Base-by-base conservation (phyloP, 2,797 vertebrate species). In the Halcyon leucocephala region DNA sequence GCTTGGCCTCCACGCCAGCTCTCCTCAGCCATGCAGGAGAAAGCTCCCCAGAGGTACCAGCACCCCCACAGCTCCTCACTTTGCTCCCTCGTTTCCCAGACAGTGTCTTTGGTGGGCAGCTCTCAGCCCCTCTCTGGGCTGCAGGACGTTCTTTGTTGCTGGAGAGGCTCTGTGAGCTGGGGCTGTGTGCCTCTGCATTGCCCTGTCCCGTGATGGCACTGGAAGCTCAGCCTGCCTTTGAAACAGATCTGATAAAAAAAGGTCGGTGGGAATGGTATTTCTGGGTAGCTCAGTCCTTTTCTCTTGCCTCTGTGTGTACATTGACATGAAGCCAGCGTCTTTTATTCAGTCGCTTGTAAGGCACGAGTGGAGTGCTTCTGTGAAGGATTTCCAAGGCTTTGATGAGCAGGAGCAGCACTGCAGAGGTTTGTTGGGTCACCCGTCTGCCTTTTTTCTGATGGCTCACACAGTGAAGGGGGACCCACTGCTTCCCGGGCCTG, bases 371-470 rank as follows among this genome's bases (percentile, higher is more conserved):
- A 51, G 28, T 86, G 78, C 18, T 33, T 44, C 78, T 92, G 51
- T 94, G 90, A 86, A 90, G 62, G n/a, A 49, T 78, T 85, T 91
- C 82, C 89, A 69, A 54, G 76, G 6, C 69, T 89, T 24, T 79
- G 78, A 61, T 54, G 88, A 69, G 7, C 14, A 24, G 64, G 64
- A 82, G 57, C 49, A 71, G 65, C 60, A 8, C 54, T 66, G 55
- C 89, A 60, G 86, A 89, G 58, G 5, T 61, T 48, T 81, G n/a
- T 2, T 71, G 72, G 49, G 33, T 71, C 41, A 65, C 61, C 29
- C 8, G 11, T 10, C 7, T 87, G 55, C 41, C n/a, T 77, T 77
- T 72, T 37, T 57, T 29, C 44, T 58, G 44, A 6, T 41, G 31
- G 44, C 25, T 64, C 9, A 51, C 35, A 39, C 44, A 60, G 29